Base-by-base conservation (phyloP, 2,888 invertebrate genomes). In the Hylaea fasciaria region DNA sequence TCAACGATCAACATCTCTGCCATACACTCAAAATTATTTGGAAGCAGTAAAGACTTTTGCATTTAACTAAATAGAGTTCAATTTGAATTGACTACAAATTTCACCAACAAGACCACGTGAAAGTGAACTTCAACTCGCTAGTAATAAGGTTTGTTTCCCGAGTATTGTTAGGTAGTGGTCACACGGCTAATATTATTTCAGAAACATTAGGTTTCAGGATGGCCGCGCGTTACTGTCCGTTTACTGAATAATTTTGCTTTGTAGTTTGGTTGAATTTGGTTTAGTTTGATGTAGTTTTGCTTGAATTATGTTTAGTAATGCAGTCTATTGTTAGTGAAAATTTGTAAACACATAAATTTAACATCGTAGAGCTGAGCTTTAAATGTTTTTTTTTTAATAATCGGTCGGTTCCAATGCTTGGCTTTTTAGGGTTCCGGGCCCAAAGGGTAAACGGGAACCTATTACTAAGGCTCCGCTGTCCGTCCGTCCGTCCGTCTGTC, bases 111-210 rank as follows among this genome's bases (percentile, higher is more conserved):
- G 13, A 32, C 16, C 16, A 57, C 54, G 55, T 54, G 50, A 62
- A 58, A 64, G 68, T 68, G 39, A 59, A 62, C 71, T 73, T 29
- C 71, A 71, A 60, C 39, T 0, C 4, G 4, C 57, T 7, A 14
- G 46, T 7, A 2, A 66, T 74, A 78, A 65, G 73, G 79, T 77
- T 63, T 68, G 62, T 69, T 74, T 76, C 32, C 43, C 58, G 61
- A 41, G 45, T 66, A 66, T 70, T 72, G 68, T 76, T 61, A 74
- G 71, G 66, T 43, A 53, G 65, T 64, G 64, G 69, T 66, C 64
- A 65, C 17, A 61, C 29, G 41, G 58, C 17, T 41, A 50, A 57
- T 45, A 52, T 50, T 39, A 16, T 51, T 41, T 11, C 35, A 51
- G 51, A 39, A 48, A 57, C 52, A 61, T 60, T 62, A 65, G 68